These are phyloP conservation scores for Drosophila willistoni DNA, from an alignment of 1,140 invertebrate species.

Conservation along the genomic window DNA sequence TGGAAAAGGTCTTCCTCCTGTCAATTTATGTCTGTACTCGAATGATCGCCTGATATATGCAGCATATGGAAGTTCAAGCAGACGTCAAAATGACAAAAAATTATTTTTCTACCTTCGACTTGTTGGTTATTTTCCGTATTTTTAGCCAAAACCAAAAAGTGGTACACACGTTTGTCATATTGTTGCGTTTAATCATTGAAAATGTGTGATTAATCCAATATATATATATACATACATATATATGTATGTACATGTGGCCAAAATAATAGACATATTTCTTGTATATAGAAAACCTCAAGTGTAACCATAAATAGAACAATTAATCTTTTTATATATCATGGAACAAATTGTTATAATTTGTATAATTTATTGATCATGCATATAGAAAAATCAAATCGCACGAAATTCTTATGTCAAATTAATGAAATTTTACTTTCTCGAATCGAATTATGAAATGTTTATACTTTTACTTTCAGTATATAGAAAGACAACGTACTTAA, in stretches of 20 bases:
- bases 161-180: constrained; percentile 61
- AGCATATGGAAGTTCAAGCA: constrained; percentile 44
- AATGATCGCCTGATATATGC: constrained; percentile 28
- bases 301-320: neutral
- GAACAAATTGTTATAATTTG: constrained; percentile 21
- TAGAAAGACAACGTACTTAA: neutral
- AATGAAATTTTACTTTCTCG: neutral
- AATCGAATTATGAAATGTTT: too few relatives aligned
- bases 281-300: constrained; percentile 14
- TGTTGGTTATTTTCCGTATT: constrained; percentile 55
- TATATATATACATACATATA: constrained; percentile 1
- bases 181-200: constrained; percentile 61
- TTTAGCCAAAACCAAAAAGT: constrained; percentile 38
- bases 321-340: constrained; percentile 24
- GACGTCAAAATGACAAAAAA: constrained; percentile 38
- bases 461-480: too few relatives aligned
- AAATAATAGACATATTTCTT: neutral
- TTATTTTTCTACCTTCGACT: constrained; percentile 47
- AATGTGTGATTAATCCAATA: constrained; percentile 54
- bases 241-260: too few relatives aligned
- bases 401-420: neutral
- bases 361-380: neutral
- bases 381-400: neutral
- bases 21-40: constrained; percentile 22
- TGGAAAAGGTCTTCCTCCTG: constrained; percentile 35